A percentile compares a stretch with the other conserved stretches of the same genome.
Evolutionary conservation across 2,888 invertebrate species (phyloP).

Genomic region (Galeopsomyia nigrocyanea): DNA sequence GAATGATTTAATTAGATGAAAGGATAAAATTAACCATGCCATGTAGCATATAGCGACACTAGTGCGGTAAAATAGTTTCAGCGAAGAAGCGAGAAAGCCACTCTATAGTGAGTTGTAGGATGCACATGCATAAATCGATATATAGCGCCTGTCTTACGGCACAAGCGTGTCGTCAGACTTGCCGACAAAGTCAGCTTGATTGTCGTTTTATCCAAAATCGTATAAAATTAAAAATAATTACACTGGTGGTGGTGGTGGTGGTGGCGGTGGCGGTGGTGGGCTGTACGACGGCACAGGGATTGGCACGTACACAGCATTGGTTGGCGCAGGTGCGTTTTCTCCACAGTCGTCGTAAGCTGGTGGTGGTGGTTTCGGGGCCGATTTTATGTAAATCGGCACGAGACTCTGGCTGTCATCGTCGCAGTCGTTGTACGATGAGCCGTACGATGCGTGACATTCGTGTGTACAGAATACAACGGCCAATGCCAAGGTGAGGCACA

Average conservation of each 20-base stretch:
- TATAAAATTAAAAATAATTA: too few species aligned
- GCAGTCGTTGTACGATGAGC: slow-evolving; percentile 21
- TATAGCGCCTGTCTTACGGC: too few species aligned
- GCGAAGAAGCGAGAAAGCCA: too few species aligned
- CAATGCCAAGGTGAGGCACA: slow-evolving; percentile 34
- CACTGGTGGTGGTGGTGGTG: background rate
- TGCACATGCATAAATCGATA: too few species aligned
- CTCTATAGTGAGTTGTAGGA: too few species aligned
- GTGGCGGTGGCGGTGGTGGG: background rate
- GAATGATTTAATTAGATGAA: too few species aligned
- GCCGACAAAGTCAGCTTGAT: too few species aligned
- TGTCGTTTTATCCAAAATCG: too few species aligned
- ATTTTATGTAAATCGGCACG: slow-evolving; percentile 11
- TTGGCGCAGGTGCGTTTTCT: background rate
- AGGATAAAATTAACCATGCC: too few species aligned
- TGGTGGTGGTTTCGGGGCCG: background rate
- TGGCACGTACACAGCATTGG: background rate
- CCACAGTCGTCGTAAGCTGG: slow-evolving; percentile 4
- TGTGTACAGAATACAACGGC: slow-evolving; percentile 13
- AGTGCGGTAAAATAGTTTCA: too few species aligned
- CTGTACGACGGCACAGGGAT: slow-evolving; percentile 9
- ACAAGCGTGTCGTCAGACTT: too few species aligned
- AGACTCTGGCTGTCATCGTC: slow-evolving; percentile 28
- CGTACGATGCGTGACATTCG: slow-evolving; percentile 22
- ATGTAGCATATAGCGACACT: too few species aligned